phyloP scores from a whole-genome alignment of 92 coral and sea anemone species.

The Epizoanthus scotinus region DNA sequence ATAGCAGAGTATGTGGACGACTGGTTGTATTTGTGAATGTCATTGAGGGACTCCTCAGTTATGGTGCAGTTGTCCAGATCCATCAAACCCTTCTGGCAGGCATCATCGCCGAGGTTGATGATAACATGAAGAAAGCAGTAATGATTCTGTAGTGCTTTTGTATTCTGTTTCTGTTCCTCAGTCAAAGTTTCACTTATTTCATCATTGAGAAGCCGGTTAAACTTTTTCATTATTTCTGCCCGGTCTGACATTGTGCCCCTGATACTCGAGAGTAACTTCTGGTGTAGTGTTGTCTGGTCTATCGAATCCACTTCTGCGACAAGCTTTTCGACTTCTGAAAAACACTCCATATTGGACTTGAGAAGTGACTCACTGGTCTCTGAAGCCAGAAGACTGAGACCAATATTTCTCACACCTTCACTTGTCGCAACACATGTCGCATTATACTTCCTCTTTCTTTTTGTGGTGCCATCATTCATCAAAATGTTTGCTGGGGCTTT shows the following conservation, averaged over 20 bases:
- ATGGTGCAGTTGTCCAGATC: conserved; percentile 29
- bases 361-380: conserved; percentile 1
- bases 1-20: conserved; percentile 27
- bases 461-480: conserved; percentile 21
- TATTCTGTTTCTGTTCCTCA: not conserved
- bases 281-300: too few relatives aligned
- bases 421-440: not conserved
- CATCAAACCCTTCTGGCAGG: conserved; percentile 28
- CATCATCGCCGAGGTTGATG: too few relatives aligned
- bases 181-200: not conserved
- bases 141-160: conserved; percentile 14
- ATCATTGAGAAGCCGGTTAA: not conserved
- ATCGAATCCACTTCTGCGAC: not conserved
- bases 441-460: conserved; percentile 14
- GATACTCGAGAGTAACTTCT: not conserved
- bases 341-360: not conserved
- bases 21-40: conserved; percentile 23
- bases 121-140: conserved; percentile 27
- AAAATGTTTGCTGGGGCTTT: conserved; percentile 15
- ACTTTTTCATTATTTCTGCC: not conserved
- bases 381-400: conserved; percentile 7
- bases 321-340: not conserved
- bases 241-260: not conserved
- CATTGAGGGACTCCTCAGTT: conserved; percentile 7
- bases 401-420: conserved; percentile 15